Conservation (phyloP, 2,888 invertebrate genomes). For the Heteromyza rotundicornis region DNA sequence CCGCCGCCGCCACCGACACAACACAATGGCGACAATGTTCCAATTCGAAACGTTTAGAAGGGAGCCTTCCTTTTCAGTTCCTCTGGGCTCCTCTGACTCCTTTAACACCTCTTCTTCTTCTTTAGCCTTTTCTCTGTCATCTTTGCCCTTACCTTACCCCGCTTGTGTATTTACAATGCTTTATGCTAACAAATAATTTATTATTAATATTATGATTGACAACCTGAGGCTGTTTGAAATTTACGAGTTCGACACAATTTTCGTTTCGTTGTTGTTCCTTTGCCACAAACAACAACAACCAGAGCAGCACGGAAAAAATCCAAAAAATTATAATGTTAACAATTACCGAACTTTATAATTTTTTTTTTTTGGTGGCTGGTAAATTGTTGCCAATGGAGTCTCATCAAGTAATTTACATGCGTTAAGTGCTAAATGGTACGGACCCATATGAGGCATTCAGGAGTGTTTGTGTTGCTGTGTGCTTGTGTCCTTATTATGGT, state of each 20-base stretch:
- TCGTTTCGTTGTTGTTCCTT: constrained; percentile 1
- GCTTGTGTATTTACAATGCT: constrained; percentile 24
- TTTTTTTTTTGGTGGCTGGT: not conserved
- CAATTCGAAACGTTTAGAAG: no score
- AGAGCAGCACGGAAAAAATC: no score
- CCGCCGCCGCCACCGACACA: no score
- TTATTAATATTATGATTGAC: constrained; percentile 33
- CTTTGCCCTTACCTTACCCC: not conserved
- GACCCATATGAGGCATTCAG: not conserved
- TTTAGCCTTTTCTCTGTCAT: not conserved
- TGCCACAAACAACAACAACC: no score
- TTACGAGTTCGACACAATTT: constrained; percentile 21
- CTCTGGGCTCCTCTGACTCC: no score
- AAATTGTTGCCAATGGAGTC: not conserved
- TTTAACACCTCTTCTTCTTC: no score
- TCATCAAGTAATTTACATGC: constrained; percentile 24
- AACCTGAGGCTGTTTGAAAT: constrained; percentile 30
- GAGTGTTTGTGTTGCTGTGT: constrained; percentile 4
- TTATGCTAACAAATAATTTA: constrained; percentile 33
- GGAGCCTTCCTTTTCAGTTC: not conserved
- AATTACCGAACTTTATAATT: constrained; percentile 22
- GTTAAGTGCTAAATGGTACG: constrained; percentile 27
- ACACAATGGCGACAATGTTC: no score
- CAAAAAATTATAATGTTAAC: not conserved
- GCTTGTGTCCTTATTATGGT: constrained; percentile 15